Evolutionary conservation across 1,140 invertebrate species (phyloP).

Genomic region (Frieseomelitta varia): DNA sequence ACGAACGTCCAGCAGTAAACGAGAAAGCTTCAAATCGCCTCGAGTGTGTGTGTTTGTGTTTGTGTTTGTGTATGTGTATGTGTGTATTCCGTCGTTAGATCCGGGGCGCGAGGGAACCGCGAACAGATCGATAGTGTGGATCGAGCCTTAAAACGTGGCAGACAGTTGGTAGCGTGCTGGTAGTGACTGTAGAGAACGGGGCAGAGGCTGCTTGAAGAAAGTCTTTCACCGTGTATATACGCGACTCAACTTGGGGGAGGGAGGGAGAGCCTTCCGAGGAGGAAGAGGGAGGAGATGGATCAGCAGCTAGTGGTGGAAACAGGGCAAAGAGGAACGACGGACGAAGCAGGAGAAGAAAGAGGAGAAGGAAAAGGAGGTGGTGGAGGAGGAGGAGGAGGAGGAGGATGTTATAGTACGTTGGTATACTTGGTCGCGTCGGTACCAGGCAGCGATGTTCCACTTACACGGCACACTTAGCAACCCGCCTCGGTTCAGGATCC

Average conservation of each 20-base stretch:
- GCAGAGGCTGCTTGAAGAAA: conserved; percentile 76
- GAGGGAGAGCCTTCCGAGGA: conserved; percentile 61
- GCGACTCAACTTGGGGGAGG: conserved; percentile 35
- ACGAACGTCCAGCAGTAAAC: too few species aligned
- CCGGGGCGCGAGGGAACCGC: too few species aligned
- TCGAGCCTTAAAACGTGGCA: conserved; percentile 28
- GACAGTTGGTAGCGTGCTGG: conserved; percentile 40
- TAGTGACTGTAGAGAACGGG: conserved; percentile 30
- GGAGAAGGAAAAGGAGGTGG: conserved; percentile 31
- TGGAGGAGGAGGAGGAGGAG: conserved; percentile 64
- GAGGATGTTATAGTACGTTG: conserved; percentile 74
- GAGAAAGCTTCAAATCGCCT: too few species aligned
- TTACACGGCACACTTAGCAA: conserved; percentile 81
- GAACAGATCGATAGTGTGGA: too few species aligned
- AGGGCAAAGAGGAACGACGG: too few species aligned
- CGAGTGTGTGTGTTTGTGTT: too few species aligned
- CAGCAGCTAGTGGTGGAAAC: too few species aligned
- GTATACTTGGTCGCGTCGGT: conserved; percentile 79
- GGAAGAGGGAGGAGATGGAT: conserved; percentile 57
- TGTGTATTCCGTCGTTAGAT: too few species aligned
- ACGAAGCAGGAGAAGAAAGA: neutral
- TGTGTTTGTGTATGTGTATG: too few species aligned
- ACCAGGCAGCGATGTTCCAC: conserved; percentile 82
- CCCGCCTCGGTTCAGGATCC: conserved; percentile 78
- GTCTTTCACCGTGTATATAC: conserved; percentile 79